Evolutionary conservation across 2,113 vertebrate genomes (phyloP).

Genomic region (Xiphophorus hellerii): DNA sequence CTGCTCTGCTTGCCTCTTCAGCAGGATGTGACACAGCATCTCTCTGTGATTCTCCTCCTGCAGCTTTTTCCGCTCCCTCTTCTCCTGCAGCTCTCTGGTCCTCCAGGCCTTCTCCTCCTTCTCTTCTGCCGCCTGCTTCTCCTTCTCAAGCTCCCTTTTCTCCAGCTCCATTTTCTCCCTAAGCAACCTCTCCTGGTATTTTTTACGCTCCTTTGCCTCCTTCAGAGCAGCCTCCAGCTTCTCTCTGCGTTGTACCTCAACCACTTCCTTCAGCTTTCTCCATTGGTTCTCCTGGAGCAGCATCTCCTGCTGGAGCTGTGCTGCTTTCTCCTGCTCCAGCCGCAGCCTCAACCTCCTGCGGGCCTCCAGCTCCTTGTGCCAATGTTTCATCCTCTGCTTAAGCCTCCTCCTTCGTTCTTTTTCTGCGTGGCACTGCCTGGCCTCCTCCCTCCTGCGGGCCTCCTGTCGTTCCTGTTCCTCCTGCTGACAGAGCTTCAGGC

Average conservation of each 20-base stretch:
- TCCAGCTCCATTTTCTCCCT: constrained; percentile 57
- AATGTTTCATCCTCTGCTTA: constrained; percentile 51
- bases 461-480: constrained; percentile 77
- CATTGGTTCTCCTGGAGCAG: constrained; percentile 52
- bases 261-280: constrained; percentile 62
- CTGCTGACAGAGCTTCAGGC: constrained; percentile 62
- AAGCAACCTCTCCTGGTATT: constrained; percentile 59
- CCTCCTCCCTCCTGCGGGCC: constrained; percentile 65
- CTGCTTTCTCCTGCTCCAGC: constrained; percentile 48
- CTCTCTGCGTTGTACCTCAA: constrained; percentile 48
- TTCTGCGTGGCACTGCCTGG: constrained; percentile 61
- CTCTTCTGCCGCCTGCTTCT: constrained; percentile 48
- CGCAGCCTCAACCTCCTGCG: constrained; percentile 61
- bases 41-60: constrained; percentile 72
- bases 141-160: constrained; percentile 46
- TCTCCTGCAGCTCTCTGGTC: constrained; percentile 52
- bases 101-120: constrained; percentile 63
- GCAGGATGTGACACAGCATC: constrained; percentile 73
- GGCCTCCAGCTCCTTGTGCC: constrained; percentile 72
- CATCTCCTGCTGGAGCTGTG: constrained; percentile 38
- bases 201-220: constrained; percentile 60
- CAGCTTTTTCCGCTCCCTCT: constrained; percentile 53
- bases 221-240: constrained; percentile 38
- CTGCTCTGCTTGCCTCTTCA: constrained; percentile 75
- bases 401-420: constrained; percentile 56